phyloP scores from a whole-genome alignment of 2,888 invertebrate genomes.

The Ophioninae sp. region DNA sequence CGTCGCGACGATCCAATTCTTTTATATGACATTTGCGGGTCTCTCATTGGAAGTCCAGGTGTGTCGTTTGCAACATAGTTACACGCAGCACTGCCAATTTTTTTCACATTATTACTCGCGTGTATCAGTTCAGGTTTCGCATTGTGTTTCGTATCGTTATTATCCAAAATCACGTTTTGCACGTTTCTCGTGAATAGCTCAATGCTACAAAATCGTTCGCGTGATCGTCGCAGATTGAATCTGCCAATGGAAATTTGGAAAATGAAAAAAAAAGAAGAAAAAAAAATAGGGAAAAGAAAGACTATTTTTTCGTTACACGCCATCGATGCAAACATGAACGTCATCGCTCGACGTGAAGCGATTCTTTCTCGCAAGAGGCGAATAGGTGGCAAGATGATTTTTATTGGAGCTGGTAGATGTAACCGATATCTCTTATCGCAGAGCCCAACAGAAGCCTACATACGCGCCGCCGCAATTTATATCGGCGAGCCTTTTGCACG shows the following conservation, averaged over 20 bases:
- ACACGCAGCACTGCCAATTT: too few relatives aligned
- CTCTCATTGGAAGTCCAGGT: neutral
- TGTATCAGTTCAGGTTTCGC: too few relatives aligned
- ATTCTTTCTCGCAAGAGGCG: neutral
- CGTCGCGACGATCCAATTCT: slow-evolving; percentile 17
- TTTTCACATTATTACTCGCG: too few relatives aligned
- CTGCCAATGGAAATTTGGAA: neutral
- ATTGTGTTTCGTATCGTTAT: too few relatives aligned
- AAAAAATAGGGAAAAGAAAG: neutral
- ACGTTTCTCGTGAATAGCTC: too few relatives aligned
- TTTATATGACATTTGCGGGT: slow-evolving; percentile 14
- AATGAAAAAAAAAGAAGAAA: neutral
- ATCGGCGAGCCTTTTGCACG: neutral
- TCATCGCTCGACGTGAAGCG: neutral
- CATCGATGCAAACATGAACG: neutral
- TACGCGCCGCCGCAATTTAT: neutral
- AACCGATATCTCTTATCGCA: neutral
- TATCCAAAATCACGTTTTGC: too few relatives aligned
- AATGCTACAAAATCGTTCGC: too few relatives aligned
- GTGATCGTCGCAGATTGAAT: too few relatives aligned
- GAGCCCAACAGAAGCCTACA: neutral
- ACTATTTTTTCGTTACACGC: neutral
- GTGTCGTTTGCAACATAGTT: slow-evolving; percentile 3
- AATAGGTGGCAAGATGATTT: neutral
- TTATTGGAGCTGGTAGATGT: neutral